A percentile compares a stretch with the other conserved stretches of the same genome.
phyloP scores from a whole-genome alignment of 2,113 vertebrate species.

The Hypomesus transpacificus region DNA sequence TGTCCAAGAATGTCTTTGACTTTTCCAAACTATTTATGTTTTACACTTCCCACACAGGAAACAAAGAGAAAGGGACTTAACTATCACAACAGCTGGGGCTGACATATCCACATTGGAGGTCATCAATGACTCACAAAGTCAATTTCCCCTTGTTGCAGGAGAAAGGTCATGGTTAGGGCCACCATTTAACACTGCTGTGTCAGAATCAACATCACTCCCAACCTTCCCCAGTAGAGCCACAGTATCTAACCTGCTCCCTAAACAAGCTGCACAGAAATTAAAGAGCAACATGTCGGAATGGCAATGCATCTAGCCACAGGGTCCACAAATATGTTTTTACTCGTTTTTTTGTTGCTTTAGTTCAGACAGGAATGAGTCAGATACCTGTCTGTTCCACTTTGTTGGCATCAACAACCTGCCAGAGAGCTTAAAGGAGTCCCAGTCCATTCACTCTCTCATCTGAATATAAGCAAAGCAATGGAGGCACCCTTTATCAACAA shows the following conservation, averaged over 20 bases:
- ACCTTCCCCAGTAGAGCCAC: background rate
- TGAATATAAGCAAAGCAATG: slow-evolving; percentile 52
- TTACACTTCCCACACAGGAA: background rate
- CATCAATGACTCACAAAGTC: slow-evolving; percentile 59
- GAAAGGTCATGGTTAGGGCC: slow-evolving; percentile 34
- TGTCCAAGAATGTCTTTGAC: slow-evolving; percentile 5
- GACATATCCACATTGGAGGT: slow-evolving; percentile 49
- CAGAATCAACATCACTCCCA: slow-evolving; percentile 27
- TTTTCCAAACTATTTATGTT: background rate
- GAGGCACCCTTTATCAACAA: slow-evolving; percentile 57
- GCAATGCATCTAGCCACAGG: too few species aligned
- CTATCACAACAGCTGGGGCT: slow-evolving; percentile 29
- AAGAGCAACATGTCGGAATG: background rate
- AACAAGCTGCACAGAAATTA: background rate
- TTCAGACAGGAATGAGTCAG: slow-evolving; percentile 32
- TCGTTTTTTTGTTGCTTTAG: background rate
- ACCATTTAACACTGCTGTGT: slow-evolving; percentile 28
- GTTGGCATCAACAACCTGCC: slow-evolving; percentile 49
- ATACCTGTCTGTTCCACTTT: slow-evolving; percentile 43
- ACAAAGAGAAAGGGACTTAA: slow-evolving; percentile 36
- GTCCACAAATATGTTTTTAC: background rate
- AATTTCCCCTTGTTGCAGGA: slow-evolving; percentile 45
- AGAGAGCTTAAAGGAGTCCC: slow-evolving; percentile 29
- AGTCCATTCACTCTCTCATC: slow-evolving; percentile 47
- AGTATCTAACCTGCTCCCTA: background rate